Base-by-base conservation (phyloP, 92 coral and sea anemone genomes). In the Epizoanthus fatuus region DNA sequence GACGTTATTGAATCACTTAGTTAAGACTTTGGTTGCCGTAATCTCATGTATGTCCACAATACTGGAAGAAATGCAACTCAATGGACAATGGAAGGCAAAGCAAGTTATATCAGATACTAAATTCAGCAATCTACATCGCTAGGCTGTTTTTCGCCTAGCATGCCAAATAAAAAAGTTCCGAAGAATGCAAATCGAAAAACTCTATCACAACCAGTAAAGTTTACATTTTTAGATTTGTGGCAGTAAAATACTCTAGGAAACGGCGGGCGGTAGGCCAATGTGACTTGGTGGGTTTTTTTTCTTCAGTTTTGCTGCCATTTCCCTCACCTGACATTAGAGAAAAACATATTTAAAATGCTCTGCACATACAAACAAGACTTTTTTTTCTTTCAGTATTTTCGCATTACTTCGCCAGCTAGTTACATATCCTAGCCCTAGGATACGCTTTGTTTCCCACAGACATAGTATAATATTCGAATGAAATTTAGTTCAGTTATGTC, bases 201-300 rank as follows among this genome's bases (percentile, higher is more conserved):
- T 49, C 9, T 49, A 49, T 49, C 53, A 49, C 35, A 29, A 1
- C 35, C 1, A 29, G 35, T 29, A 29, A 29, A 29, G 35, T 29
- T 29, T 29, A 29, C 35, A 29, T 29, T 29, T 29, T 29, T 29
- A 29, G 35, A 29, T 62, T 62, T 55, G 53, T 67, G 29, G 35
- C 51, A 40, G 19, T 11, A 75, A 44, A 44, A 77, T 60, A 15
- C 2, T 77, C 47, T 19, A 19, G 22, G 63, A 60, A 59, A 39
- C 82, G 11, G 16, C 82, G 82, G 70, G 82, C 44, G 82, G 82
- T 5, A 4, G 22, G 44, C 7, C 15, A 39, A n/a, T 39, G 3
- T 3, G 40, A 37, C n/a, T 20, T 12, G 59, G 38, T 35, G 20
- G n/a, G n/a, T n/a, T n/a, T 37, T 32, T 66, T 13, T 66, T 77